phyloP scores from a whole-genome alignment of 2,113 vertebrate genomes.

The Clarias macrocephalus region DNA sequence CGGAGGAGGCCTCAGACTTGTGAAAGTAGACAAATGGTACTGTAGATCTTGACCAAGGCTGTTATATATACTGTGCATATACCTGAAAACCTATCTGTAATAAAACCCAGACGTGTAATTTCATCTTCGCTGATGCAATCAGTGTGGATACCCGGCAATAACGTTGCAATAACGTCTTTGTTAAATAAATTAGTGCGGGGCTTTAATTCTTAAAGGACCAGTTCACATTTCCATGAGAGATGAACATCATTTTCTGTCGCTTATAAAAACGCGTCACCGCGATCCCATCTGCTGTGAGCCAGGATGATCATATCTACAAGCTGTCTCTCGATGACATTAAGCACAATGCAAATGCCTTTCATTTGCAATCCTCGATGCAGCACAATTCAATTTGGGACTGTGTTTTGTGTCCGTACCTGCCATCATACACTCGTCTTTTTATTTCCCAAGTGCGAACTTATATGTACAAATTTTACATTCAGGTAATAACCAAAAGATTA shows the following conservation, averaged over 20 bases:
- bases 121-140: conserved; percentile 42
- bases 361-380: neutral
- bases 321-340: neutral
- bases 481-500: neutral
- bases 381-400: neutral
- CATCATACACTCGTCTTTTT: neutral
- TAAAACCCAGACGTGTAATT: conserved; percentile 42
- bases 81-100: conserved; percentile 20
- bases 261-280: neutral
- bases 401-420: neutral
- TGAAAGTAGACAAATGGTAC: neutral
- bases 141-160: conserved; percentile 35
- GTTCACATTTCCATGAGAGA: conserved; percentile 40
- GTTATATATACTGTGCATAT: conserved; percentile 2
- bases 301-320: neutral
- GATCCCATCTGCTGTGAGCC: neutral
- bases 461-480: neutral
- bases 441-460: neutral
- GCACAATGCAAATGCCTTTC: neutral
- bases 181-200: conserved; percentile 46
- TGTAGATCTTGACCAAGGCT: neutral
- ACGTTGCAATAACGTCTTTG: conserved; percentile 31
- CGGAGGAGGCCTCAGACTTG: conserved; percentile 20
- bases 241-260: conserved; percentile 17
- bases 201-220: conserved; percentile 49